Percentiles rank a stretch among this genome's conserved stretches.
Conservation (phyloP, 2,113 vertebrate genomes). For the Tapirus terrestris region DNA sequence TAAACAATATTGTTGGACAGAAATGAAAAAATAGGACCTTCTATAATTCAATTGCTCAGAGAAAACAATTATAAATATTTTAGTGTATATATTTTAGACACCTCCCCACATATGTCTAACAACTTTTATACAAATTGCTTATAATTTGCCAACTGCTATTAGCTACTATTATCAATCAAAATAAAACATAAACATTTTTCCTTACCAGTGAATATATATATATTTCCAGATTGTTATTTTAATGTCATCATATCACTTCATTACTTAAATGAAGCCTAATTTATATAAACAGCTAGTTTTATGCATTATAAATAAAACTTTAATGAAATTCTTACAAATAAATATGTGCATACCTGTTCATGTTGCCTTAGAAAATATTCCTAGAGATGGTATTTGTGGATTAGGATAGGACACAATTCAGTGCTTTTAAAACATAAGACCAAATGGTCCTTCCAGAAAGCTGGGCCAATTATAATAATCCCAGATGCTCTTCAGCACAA, state of each 20-base stretch:
- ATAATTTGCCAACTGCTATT: background rate
- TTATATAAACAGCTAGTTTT: background rate
- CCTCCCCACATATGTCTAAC: background rate
- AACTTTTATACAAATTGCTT: background rate
- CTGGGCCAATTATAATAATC: background rate
- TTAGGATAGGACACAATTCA: background rate
- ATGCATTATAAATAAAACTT: background rate
- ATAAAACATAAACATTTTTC: background rate
- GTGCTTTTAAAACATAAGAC: background rate
- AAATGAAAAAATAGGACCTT: background rate
- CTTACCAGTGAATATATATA: background rate
- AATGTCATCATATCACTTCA: background rate
- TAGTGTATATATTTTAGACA: background rate
- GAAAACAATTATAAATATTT: background rate
- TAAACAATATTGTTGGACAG: background rate
- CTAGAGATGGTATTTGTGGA: background rate
- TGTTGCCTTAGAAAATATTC: constrained; percentile 16
- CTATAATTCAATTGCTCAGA: background rate
- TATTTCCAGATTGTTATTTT: background rate
- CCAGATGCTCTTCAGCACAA: background rate
- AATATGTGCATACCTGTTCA: background rate
- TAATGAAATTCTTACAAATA: constrained; percentile 3
- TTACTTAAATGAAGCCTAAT: background rate
- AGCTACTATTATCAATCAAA: background rate
- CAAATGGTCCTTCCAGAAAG: background rate